These are phyloP conservation scores for Bostrychus sinensis DNA, from an alignment of 2,113 vertebrate genomes.

Conservation along the genomic window DNA sequence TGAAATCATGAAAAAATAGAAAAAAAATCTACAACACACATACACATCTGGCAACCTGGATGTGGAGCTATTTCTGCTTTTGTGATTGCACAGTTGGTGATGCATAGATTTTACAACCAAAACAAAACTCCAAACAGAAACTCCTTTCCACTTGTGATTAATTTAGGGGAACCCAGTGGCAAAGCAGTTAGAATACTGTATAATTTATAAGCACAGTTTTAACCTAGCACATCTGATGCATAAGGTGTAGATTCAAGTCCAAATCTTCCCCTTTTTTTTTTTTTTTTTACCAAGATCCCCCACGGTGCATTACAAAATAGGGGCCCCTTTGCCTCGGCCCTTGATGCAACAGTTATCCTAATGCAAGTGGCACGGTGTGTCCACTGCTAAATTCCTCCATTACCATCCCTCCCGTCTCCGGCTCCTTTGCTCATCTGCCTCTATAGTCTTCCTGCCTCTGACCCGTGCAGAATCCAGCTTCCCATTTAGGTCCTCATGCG, in stretches of 20 bases:
- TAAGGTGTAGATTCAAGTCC: constrained; percentile 57
- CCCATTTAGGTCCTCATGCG: constrained; percentile 71
- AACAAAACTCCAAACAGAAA: too few relatives aligned
- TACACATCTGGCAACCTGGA: too few relatives aligned
- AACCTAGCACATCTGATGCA: constrained; percentile 36
- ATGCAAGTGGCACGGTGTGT: constrained; percentile 84
- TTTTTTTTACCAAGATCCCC: constrained; percentile 50
- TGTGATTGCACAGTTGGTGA: too few relatives aligned
- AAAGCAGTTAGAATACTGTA: too few relatives aligned
- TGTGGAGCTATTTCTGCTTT: too few relatives aligned
- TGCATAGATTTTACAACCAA: too few relatives aligned
- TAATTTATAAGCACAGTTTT: background rate
- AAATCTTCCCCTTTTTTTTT: constrained; percentile 48
- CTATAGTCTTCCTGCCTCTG: constrained; percentile 75
- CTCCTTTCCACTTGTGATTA: too few relatives aligned
- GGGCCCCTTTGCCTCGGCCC: constrained; percentile 60
- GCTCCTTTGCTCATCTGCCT: constrained; percentile 65
- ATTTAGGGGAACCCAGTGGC: too few relatives aligned
- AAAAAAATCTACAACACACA: too few relatives aligned
- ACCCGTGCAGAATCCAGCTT: constrained; percentile 78
- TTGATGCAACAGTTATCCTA: constrained; percentile 78
- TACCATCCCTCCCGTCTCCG: constrained; percentile 67
- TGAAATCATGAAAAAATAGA: too few relatives aligned
- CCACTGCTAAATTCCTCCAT: constrained; percentile 72
- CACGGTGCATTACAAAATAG: constrained; percentile 44